phyloP scores from a whole-genome alignment of 2,888 invertebrate genomes.

The Parapristionchus giblindavisi region DNA sequence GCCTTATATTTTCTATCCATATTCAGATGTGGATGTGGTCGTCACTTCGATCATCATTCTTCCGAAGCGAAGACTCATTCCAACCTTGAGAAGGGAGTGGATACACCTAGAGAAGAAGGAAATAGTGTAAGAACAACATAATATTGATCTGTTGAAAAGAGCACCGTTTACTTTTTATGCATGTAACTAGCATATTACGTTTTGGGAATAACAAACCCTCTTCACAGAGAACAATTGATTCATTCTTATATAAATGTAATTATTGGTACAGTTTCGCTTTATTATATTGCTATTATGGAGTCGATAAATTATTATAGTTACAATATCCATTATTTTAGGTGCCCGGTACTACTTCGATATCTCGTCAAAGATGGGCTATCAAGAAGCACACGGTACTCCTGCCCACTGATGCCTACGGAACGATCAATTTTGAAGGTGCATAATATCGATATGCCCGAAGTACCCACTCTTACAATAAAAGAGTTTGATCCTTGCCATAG shows the following conservation, averaged over 20 bases:
- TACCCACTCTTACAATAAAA: too few species aligned
- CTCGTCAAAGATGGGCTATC: constrained; percentile 58
- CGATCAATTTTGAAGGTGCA: constrained; percentile 88
- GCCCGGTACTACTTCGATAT: too few species aligned
- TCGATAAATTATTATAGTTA: not conserved
- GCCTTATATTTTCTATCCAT: too few species aligned
- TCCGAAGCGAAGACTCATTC: too few species aligned
- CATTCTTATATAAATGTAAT: too few species aligned
- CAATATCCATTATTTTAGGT: not conserved
- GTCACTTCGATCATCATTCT: not conserved
- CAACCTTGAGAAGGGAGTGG: not conserved
- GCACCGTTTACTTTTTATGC: not conserved
- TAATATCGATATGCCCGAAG: not conserved
- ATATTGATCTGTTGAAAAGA: not conserved
- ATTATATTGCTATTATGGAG: not conserved
- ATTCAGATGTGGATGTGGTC: constrained; percentile 38
- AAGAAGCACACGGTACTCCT: constrained; percentile 82
- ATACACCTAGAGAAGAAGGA: not conserved
- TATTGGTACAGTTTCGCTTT: too few species aligned
- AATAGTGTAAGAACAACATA: not conserved
- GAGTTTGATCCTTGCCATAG: too few species aligned
- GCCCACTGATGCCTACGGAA: constrained; percentile 94
- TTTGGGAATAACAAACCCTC: too few species aligned
- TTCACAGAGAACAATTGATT: too few species aligned
- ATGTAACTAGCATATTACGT: too few species aligned